Evolutionary conservation across 2,888 invertebrate species (phyloP).

Genomic region (Scaptomyza caliginosa): DNA sequence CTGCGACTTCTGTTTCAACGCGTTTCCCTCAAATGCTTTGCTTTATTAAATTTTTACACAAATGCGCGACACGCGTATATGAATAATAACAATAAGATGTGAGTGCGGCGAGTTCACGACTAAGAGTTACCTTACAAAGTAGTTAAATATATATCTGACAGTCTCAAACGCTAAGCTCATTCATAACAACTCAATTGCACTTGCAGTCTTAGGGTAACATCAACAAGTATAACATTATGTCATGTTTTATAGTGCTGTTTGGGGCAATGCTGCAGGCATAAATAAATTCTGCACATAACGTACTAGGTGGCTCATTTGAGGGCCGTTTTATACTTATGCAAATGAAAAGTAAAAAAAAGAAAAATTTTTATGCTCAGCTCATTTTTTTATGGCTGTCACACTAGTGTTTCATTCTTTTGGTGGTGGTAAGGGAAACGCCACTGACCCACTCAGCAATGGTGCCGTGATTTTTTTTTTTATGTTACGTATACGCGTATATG

Average conservation of each 20-base stretch:
- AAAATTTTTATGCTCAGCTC: slow-evolving; percentile 53
- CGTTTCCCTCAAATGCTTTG: slow-evolving; percentile 56
- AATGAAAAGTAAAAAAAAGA: slow-evolving; percentile 64
- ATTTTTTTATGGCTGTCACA: slow-evolving; percentile 50
- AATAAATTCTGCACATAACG: slow-evolving; percentile 17
- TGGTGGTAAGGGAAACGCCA: too few relatives aligned
- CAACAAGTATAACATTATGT: too few relatives aligned
- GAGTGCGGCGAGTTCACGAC: not conserved
- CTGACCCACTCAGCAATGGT: slow-evolving; percentile 47
- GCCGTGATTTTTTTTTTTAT: slow-evolving; percentile 40
- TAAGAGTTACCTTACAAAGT: not conserved
- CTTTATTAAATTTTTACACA: slow-evolving; percentile 78
- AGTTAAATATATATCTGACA: too few relatives aligned
- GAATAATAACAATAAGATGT: slow-evolving; percentile 59
- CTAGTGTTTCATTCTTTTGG: slow-evolving; percentile 4
- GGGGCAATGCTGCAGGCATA: slow-evolving; percentile 15
- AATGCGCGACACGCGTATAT: slow-evolving; percentile 70
- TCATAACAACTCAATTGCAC: not conserved
- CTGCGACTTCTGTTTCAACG: slow-evolving; percentile 24
- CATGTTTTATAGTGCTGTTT: slow-evolving; percentile 27
- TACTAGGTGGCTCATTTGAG: slow-evolving; percentile 11
- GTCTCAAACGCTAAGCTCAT: not conserved
- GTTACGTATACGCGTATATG: slow-evolving; percentile 20
- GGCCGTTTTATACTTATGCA: slow-evolving; percentile 59
- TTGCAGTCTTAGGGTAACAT: slow-evolving; percentile 20